Percentiles rank a stretch among this genome's conserved stretches.
These are phyloP conservation scores for Sebastes cheni DNA, from an alignment of 2,797 vertebrate genomes.

Conservation along the genomic window DNA sequence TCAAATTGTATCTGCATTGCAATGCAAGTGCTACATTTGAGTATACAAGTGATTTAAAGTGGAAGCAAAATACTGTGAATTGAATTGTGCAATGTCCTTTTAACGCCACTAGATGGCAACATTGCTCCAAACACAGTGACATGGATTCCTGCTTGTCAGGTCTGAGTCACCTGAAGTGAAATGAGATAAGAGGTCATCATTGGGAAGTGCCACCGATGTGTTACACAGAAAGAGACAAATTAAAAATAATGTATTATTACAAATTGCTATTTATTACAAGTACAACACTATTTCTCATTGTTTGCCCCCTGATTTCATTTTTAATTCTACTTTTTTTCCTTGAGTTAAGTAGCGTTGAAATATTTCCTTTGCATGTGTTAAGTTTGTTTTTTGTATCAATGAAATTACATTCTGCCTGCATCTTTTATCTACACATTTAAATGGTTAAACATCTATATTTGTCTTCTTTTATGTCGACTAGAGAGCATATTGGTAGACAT, in stretches of 20 bases:
- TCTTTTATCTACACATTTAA: constrained; percentile 16
- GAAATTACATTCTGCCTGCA: constrained; percentile 1
- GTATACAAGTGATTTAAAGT: not conserved
- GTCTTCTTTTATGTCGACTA: constrained; percentile 53
- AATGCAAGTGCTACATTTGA: constrained; percentile 7
- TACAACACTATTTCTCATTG: no score
- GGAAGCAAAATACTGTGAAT: no score
- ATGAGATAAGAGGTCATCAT: constrained; percentile 12
- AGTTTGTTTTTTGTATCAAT: constrained; percentile 1
- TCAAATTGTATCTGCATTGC: constrained; percentile 30
- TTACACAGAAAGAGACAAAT: not conserved
- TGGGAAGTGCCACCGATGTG: not conserved
- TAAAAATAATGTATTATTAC: rapidly evolving
- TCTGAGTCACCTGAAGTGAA: not conserved
- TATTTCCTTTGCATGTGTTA: not conserved
- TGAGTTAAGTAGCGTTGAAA: not conserved
- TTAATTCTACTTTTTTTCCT: not conserved
- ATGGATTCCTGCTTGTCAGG: rapidly evolving
- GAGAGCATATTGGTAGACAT: constrained; percentile 73
- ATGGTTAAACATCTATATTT: constrained; percentile 35
- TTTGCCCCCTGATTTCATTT: not conserved
- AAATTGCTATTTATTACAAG: not conserved
- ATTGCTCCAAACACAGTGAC: constrained; percentile 34
- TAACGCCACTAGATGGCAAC: constrained; percentile 59
- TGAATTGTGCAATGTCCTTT: not conserved